Evolutionary conservation across 2,888 invertebrate species (phyloP), one percentile per base, ranked within the genome.

Genomic region (Dyspetes luteomarginatus): DNA sequence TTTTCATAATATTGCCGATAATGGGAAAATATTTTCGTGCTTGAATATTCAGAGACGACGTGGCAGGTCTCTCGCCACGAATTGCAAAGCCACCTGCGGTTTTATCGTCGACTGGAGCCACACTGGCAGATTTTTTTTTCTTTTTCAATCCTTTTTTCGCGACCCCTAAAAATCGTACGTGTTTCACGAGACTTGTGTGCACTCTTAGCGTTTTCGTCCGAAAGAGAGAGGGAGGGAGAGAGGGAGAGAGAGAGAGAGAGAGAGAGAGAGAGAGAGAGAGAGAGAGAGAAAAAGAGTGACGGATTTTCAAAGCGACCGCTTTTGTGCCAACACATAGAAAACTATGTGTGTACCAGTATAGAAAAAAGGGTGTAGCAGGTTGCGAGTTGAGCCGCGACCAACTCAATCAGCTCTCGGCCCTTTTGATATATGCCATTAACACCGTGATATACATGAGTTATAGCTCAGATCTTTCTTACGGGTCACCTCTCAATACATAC

Each of bases 381-480:
- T n/a, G n/a, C n/a, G 74, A 64, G 48, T 62, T 55, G 68, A 78
- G 28, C 62, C 81, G 81, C 68, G 81, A 77, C 81, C 73, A 69
- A 77, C 77, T 69, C 73, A 72, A 81, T 73, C 68, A 56, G 45
- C 67, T 74, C 72, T 73, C 80, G 80, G 80, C 69, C 73, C 73
- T 81, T 81, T 81, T 81, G 73, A 81, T 81, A 81, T 69, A 43
- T 72, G 64, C 73, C 68, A 81, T 81, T 81, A 81, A 81, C 81
- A 81, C 81, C 81, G 81, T 77, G 81, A 81, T 81, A 77, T 81
- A 81, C 81, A 81, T 69, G 73, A 81, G 64, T 73, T 81, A 81
- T 81, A 48, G 80, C 36, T 64, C 9, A n/a, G 19, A 72, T 76
- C 72, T 30, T 43, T 24, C 24, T 50, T 2, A 17, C n/a, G 62